Base-by-base conservation (phyloP, 2,888 invertebrate genomes). In the Galeruca laticollis region DNA sequence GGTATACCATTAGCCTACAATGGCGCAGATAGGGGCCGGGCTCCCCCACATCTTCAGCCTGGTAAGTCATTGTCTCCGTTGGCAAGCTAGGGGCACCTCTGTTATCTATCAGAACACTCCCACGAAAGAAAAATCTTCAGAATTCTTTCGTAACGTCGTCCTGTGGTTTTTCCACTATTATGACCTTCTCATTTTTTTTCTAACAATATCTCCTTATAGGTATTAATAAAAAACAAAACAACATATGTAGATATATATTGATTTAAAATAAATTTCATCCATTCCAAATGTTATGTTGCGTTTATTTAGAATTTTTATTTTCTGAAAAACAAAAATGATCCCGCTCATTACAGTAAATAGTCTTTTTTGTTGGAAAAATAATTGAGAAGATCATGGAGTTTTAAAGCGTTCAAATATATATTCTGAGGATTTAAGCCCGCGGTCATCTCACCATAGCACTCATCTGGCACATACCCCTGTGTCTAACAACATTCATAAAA, bases 1-100 rank as follows among this genome's bases (percentile, higher is more conserved):
- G 86, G 83, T 82, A 83, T 84, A 83, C 84, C 84, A 81, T 83
- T 84, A 83, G 80, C 83, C 81, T 83, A 84, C 83, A 83, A 84
- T 83, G 84, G 85, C 79, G 82, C 84, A 76, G 85, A 84, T 79
- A 83, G 85, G 82, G 84, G 84, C 77, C 83, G 84, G 71, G 81
- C 81, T 75, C 82, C 83, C 74, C 75, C 76, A 60, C 85, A 85
- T 82, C 85, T 85, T 72, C 86, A 86, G 81, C 83, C 84, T 82
- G 86, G 86, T 87, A 87, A 87, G 87, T 87, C 81, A 66, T 71
- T 63, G 70, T 68, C 56, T 57, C 70, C 66, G 70, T 64, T 70
- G 68, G 71, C 75, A 73, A 75, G 73, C 73, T 76, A 77, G 72
- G 76, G 75, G 76, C 77, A 76, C 75, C 67, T 71, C 70, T 69